Conservation (phyloP, 1,140 invertebrate genomes). For the Zaprionus lachaisei region DNA sequence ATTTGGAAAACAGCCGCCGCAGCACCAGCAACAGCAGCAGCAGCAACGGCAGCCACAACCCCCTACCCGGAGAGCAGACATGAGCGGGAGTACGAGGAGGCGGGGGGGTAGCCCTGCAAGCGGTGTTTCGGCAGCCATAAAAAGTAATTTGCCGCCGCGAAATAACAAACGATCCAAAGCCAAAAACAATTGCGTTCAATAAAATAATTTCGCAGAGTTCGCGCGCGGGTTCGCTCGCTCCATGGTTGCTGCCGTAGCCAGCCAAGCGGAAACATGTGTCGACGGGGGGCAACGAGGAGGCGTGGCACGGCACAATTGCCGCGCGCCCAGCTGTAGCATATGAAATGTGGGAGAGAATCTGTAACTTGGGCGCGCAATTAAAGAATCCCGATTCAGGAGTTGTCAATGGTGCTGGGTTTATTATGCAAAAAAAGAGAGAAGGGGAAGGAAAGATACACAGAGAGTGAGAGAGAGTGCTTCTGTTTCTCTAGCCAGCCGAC, state of each 20-base stretch:
- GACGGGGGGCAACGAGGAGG: neutral
- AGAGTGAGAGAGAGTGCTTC: too few species aligned
- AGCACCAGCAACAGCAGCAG: conserved; percentile 28
- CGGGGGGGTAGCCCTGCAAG: conserved; percentile 27
- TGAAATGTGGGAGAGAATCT: neutral
- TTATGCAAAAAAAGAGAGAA: conserved; percentile 2
- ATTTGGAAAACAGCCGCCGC: conserved; percentile 77
- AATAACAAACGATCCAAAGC: conserved; percentile 83
- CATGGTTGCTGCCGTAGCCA: conserved; percentile 23
- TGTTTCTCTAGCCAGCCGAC: neutral
- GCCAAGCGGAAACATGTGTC: conserved; percentile 54
- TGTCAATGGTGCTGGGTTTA: conserved; percentile 7
- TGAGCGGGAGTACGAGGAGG: conserved; percentile 4
- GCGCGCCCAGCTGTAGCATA: neutral
- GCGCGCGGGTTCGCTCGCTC: conserved; percentile 5
- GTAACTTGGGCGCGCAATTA: conserved; percentile 19
- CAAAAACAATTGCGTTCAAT: conserved; percentile 83
- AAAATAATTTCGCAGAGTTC: conserved; percentile 75
- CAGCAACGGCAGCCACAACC: neutral
- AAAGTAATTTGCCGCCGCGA: conserved; percentile 81
- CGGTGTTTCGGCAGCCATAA: conserved; percentile 61
- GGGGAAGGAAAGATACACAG: neutral
- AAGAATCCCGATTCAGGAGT: conserved; percentile 12
- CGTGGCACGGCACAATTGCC: neutral
- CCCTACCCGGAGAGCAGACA: too few species aligned